Percentiles rank a stretch among this genome's conserved stretches.
These are phyloP conservation scores for Turritopsis dohrnii DNA, from an alignment of 30 jellyfish, hydroid and myxozoan genomes.

Conservation along the genomic window DNA sequence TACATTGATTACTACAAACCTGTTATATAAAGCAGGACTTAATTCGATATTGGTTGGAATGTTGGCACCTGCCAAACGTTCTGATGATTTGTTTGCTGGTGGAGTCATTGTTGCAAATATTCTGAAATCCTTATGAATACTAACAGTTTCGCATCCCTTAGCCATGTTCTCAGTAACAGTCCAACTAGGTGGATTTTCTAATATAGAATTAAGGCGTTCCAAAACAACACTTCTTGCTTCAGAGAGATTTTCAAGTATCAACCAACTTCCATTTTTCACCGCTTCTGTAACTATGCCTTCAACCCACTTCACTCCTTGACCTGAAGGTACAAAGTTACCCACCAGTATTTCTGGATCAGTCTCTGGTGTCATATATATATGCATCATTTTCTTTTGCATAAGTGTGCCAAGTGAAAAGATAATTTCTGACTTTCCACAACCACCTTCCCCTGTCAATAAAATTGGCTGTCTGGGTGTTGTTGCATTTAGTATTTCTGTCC, in stretches of 20 bases:
- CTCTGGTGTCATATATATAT: slow-evolving; percentile 11
- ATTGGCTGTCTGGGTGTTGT: neutral
- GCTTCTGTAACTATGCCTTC: slow-evolving; percentile 20
- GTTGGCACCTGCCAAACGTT: slow-evolving; percentile 23
- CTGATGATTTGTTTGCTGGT: slow-evolving; percentile 5
- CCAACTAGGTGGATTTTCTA: slow-evolving; percentile 19
- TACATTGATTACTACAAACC: slow-evolving; percentile 4
- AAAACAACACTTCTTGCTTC: slow-evolving; percentile 5
- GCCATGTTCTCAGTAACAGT: slow-evolving; percentile 3
- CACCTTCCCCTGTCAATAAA: slow-evolving; percentile 7
- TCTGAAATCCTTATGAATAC: neutral
- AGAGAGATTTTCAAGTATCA: slow-evolving; percentile 13
- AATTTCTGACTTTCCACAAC: slow-evolving; percentile 15
- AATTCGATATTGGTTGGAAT: slow-evolving; percentile 9
- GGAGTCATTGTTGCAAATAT: slow-evolving; percentile 25
- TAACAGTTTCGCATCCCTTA: neutral
- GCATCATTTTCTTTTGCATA: neutral
- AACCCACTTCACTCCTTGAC: slow-evolving; percentile 13
- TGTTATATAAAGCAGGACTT: slow-evolving; percentile 10
- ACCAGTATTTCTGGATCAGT: slow-evolving; percentile 14
- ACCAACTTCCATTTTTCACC: neutral
- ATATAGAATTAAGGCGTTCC: slow-evolving; percentile 8
- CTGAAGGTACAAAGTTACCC: slow-evolving; percentile 6
- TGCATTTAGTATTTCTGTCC: slow-evolving; percentile 7
- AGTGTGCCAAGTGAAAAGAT: neutral